Evolutionary conservation across 2,797 vertebrate genomes (phyloP), one percentile per base, ranked within the genome.

Genomic region (Agapornis canus): DNA sequence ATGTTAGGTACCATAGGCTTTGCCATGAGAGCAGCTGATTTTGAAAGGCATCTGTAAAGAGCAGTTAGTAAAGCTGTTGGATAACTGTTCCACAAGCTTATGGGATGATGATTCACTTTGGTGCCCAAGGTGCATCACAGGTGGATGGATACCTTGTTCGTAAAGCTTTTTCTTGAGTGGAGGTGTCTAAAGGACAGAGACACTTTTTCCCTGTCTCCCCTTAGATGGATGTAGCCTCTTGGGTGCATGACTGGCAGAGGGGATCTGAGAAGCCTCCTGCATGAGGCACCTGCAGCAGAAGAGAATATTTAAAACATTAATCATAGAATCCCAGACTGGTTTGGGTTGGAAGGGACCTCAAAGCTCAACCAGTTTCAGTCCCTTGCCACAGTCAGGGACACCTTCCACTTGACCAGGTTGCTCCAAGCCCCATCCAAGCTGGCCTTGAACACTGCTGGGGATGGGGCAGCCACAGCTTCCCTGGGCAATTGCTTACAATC

Each of bases 41-140:
- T n/a, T 20, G 32, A 64, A 59, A 51, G 21, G 47, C 26, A 7
- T 4, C 39, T 75, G 23, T 26, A 31, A 69, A 43, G 27, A 60
- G 40, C 68, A 22, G 48, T 12, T 39, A 11, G 9, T 16, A 47
- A 71, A 90, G 43, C 59, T 3, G 0, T 20, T 17, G 3, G 31
- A 2, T 10, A 27, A n/a, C n/a, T n/a, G 10, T 72, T 90, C 42
- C 9, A 2, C 5, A 5, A 7, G n/a, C 20, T 59, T 3, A 0
- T 17, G 35, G 26, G 37, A 13, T 9, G 25, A 43, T 25, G 25
- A 51, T 25, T 54, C 32, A 1, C 57, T 56, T 65, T 21, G 43
- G 79, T 79, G 47, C 49, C 59, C 43, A 21, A 23, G 60, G 26
- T 27, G 13, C 22, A 8, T 31, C 27, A 4, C 16, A 26, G 35